Conservation (phyloP, 64 coral and sea anemone species). For the Trachythela sp. region DNA sequence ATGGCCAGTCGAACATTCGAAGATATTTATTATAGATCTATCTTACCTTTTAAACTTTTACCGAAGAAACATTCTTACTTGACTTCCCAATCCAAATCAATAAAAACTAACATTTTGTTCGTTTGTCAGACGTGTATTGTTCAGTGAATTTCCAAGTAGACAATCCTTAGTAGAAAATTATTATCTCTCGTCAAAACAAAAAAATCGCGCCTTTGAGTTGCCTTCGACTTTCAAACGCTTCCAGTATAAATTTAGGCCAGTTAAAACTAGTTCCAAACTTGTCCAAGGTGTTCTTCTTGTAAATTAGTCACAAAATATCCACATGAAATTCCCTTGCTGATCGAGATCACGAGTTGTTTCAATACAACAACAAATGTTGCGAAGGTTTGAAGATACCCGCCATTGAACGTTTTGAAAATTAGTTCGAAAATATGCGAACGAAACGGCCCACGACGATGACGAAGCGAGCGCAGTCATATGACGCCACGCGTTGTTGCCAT, state of each 20-base stretch:
- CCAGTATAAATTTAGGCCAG: neutral
- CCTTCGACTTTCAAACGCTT: neutral
- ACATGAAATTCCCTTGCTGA: neutral
- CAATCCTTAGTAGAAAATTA: neutral
- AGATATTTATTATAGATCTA: neutral
- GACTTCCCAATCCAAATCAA: neutral
- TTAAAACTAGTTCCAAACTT: neutral
- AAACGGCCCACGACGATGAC: slow-evolving; percentile 25
- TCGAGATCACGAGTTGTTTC: neutral
- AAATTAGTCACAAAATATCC: neutral
- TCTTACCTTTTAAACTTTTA: neutral
- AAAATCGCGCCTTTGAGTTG: neutral
- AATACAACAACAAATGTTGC: slow-evolving; percentile 1
- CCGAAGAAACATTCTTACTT: neutral
- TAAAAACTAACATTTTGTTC: neutral
- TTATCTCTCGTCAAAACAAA: slow-evolving; percentile 15
- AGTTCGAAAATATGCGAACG: slow-evolving; percentile 27
- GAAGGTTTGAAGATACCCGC: slow-evolving; percentile 24
- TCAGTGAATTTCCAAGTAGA: neutral
- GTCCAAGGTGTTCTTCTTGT: neutral
- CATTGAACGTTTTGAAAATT: slow-evolving; percentile 23
- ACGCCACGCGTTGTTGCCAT: slow-evolving; percentile 99
- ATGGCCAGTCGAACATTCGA: neutral
- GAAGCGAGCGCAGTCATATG: slow-evolving; percentile 31
- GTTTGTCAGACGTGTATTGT: neutral